Base-by-base conservation (phyloP, 2,888 invertebrate genomes). In the Meliscaeva auricollis region DNA sequence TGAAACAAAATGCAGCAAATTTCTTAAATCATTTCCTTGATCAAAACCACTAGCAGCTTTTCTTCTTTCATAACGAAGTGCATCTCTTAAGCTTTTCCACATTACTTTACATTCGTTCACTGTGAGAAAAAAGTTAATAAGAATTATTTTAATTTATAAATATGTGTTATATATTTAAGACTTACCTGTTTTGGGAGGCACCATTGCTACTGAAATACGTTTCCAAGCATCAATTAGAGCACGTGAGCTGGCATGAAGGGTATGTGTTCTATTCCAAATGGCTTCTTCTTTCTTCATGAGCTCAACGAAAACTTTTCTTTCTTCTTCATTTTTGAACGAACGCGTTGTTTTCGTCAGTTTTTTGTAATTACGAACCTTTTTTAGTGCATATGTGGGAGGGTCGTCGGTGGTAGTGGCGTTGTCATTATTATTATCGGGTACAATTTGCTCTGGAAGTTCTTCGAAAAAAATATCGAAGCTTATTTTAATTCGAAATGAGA, bases 1-100 rank as follows among this genome's bases (percentile, higher is more conserved):
- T 22, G 48, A 50, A 50, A 66, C 20, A 35, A 66, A 66, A n/a
- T 48, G 9, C 13, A 66, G 22, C 4, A 66, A 20, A n/a, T 66
- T 66, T 50, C 50, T 20, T 22, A 66, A 2, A 22, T 66, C 66
- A 35, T 66, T 1, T 17, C 20, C 50, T 30, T 46, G 62, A 13
- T 64, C 62, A 64, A 0, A 11, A 17, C 62, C 62, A 9, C n/a
- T 17, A 13, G 44, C 62, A 32, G 46, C 62, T 64, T 46, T 64
- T 50, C 66, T 66, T 66, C 17, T 66, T 35, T 66, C 35, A 6
- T 66, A 66, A n/a, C 66, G 66, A 20, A 66, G 50, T 35, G 66
- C 66, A 5, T 66, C 66, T 9, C 66, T 66, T 22, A 66, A 22
- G 20, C 66, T 66, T 32, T 50, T 66, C 66, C 66, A 66, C 50